A percentile compares a stretch with the other conserved stretches of the same genome.
phyloP scores from a whole-genome alignment of 2,888 invertebrate species.

The Horisme vitalbata region DNA sequence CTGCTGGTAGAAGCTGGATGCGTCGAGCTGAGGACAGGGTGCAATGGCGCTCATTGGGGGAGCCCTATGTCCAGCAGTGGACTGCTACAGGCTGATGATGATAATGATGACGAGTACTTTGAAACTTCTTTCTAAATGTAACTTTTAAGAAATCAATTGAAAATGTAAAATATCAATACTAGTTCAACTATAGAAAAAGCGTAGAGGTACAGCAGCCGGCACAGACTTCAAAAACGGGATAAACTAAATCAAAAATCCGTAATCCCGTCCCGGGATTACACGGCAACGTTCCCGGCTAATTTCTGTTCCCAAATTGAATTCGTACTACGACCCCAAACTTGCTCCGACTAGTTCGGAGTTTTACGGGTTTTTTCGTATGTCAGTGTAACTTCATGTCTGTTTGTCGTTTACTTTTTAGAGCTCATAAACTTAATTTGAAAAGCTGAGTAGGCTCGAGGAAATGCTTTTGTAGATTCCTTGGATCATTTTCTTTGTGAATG shows the following conservation, averaged over 20 bases:
- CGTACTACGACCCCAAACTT: constrained; percentile 35
- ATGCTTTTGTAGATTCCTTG: not conserved
- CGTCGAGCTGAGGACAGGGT: too few relatives aligned
- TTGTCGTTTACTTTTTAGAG: not conserved
- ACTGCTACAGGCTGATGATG: too few relatives aligned
- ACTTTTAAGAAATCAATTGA: too few relatives aligned
- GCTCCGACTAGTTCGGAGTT: constrained; percentile 26
- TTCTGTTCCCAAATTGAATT: constrained; percentile 51
- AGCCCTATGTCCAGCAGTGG: too few relatives aligned
- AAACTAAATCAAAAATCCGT: constrained; percentile 35
- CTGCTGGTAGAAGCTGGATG: too few relatives aligned
- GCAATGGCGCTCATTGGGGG: too few relatives aligned
- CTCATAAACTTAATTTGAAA: not conserved
- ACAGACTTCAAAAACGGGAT: constrained; percentile 33
- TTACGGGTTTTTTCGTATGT: constrained; percentile 24
- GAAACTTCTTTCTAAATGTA: too few relatives aligned
- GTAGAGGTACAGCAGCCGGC: not conserved
- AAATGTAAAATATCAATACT: too few relatives aligned
- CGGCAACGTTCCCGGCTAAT: constrained; percentile 46
- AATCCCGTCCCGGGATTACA: constrained; percentile 41
- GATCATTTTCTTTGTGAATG: not conserved
- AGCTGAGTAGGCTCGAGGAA: not conserved
- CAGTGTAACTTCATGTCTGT: not conserved
- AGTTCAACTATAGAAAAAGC: too few relatives aligned
- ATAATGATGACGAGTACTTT: too few relatives aligned